Evolutionary conservation across 2,888 invertebrate genomes (phyloP).

Genomic region (Drosophila koepferae): DNA sequence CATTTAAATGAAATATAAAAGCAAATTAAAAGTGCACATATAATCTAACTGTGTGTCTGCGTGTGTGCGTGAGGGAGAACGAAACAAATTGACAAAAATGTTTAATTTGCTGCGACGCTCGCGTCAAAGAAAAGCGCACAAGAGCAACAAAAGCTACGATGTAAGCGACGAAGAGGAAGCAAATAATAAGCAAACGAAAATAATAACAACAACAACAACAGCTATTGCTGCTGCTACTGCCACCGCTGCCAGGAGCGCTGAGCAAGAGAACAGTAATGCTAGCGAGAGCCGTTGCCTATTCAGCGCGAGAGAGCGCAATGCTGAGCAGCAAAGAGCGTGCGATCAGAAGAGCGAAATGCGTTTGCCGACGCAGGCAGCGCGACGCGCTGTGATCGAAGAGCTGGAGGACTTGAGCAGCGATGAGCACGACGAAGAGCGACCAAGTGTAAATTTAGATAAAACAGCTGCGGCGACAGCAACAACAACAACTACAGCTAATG

Average conservation of each 20-base stretch:
- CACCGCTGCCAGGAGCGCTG: slow-evolving; percentile 27
- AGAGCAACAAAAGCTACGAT: slow-evolving; percentile 51
- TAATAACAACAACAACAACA: slow-evolving; percentile 12
- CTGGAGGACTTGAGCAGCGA: slow-evolving; percentile 74
- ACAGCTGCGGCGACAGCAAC: slow-evolving; percentile 62
- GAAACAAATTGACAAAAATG: slow-evolving; percentile 60
- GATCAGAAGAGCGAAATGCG: slow-evolving; percentile 22
- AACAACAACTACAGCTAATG: slow-evolving; percentile 42
- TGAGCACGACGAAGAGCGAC: slow-evolving; percentile 36
- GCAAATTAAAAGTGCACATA: slow-evolving; percentile 25
- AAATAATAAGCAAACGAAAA: slow-evolving; percentile 14
- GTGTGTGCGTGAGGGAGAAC: slow-evolving; percentile 7
- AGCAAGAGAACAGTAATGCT: slow-evolving; percentile 33
- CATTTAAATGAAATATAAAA: slow-evolving; percentile 40
- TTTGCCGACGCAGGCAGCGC: slow-evolving; percentile 29
- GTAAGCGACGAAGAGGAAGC: slow-evolving; percentile 54
- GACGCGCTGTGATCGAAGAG: slow-evolving; percentile 77
- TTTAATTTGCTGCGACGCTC: slow-evolving; percentile 81
- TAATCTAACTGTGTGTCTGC: slow-evolving; percentile 1
- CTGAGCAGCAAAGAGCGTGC: slow-evolving; percentile 23
- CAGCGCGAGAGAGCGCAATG: slow-evolving; percentile 38
- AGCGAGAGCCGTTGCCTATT: slow-evolving; percentile 54
- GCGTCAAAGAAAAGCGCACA: slow-evolving; percentile 71
- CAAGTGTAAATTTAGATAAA: slow-evolving; percentile 79
- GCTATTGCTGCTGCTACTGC: background rate